Evolutionary conservation across 1,140 invertebrate species (phyloP), one percentile per base, ranked within the genome.

Genomic region (Anoplolepis gracilipes): DNA sequence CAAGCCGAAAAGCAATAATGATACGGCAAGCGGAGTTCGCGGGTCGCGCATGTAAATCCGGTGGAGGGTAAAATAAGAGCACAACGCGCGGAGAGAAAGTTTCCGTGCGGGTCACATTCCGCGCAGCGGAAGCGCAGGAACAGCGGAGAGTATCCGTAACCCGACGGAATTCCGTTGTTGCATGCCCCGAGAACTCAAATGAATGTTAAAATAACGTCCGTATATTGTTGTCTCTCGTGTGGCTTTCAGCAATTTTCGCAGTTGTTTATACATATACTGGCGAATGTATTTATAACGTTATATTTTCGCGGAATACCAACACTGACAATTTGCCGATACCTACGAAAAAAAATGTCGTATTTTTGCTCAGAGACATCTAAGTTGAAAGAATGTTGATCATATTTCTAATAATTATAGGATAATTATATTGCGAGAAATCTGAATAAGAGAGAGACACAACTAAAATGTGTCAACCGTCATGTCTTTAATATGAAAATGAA

Each of bases 1-100:
- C 78, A 72, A 82, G 78, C 67, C 78, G 53, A 72, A 72, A 73
- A 82, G 78, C 67, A 82, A 82, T 82, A 82, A 82, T 69, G 78
- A 82, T 55, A 81, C 33, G n/a, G 78, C 49, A 19, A 19, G 76
- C 77, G 36, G 65, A 72, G 39, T 64, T 59, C n/a, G 36, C 75
- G 57, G 36, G 49, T 81, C 78, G 78, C 53, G 67, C 67, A 82
- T 82, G 67, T 73, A 82, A 82, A 82, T 82, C 78, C 39, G 78
- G 39, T 39, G 53, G 53, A 61, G 78, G 78, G 53, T 72, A 53
- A 82, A 82, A 82, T 82, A 82, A 82, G 72, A 82, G 67, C 28
- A 42, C n/a, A 42, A 49, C 39, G 61, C 39, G 61, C 46, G 25
- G 25, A 36, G 22, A 82, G 49, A 67, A 72, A 82, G 78, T 81